These are phyloP conservation scores for Varanus salvator DNA, from an alignment of 2,113 vertebrate genomes.

Conservation along the genomic window DNA sequence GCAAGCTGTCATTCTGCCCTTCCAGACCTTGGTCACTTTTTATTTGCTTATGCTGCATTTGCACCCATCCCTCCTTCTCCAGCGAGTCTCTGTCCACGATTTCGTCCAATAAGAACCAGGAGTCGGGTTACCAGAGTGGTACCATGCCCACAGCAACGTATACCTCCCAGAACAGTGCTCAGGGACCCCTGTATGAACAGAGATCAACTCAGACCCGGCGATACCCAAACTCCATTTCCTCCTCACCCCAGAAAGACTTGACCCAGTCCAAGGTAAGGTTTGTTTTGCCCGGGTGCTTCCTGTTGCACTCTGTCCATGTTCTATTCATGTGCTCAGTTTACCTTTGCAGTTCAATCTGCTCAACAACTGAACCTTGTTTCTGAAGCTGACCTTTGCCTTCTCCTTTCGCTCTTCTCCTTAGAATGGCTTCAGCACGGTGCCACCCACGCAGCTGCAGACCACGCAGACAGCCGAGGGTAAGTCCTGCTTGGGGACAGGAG, in stretches of 20 bases:
- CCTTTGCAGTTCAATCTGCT: neutral
- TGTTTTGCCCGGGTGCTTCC: neutral
- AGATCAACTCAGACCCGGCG: constrained; percentile 89
- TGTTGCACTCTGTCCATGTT: too few species aligned
- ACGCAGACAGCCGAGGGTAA: constrained; percentile 91
- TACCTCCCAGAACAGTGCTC: constrained; percentile 85
- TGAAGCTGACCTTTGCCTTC: neutral
- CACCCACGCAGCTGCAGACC: constrained; percentile 88
- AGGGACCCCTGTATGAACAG: constrained; percentile 93
- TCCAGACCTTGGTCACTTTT: neutral
- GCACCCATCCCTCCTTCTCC: constrained; percentile 7
- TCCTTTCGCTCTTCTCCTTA: constrained; percentile 61
- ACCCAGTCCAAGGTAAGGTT: constrained; percentile 88
- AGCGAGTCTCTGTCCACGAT: constrained; percentile 90
- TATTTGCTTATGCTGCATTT: neutral
- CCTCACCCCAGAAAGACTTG: constrained; percentile 95
- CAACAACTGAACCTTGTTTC: neutral
- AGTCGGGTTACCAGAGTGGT: constrained; percentile 83
- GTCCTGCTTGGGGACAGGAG: neutral
- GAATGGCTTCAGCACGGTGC: constrained; percentile 95
- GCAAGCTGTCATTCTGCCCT: neutral
- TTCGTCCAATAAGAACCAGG: constrained; percentile 89
- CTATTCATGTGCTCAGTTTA: too few species aligned
- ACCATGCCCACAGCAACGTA: constrained; percentile 81
- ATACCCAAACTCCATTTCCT: constrained; percentile 90